These are phyloP conservation scores for Microctonus brassicae DNA, from an alignment of 2,888 invertebrate genomes.

Conservation along the genomic window DNA sequence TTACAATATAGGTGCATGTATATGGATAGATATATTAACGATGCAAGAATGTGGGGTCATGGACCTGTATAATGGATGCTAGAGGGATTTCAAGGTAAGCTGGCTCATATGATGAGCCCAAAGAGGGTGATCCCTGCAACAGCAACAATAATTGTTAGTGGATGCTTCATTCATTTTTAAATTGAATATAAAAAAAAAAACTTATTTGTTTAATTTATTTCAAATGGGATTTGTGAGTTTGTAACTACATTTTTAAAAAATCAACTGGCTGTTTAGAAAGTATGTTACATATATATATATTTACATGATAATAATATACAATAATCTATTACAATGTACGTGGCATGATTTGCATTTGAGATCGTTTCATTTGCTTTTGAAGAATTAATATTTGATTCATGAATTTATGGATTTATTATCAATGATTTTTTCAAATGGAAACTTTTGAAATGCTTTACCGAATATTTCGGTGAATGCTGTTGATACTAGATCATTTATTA, in stretches of 20 bases:
- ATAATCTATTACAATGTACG: not conserved
- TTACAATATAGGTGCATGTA: not conserved
- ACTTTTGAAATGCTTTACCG: conserved; percentile 80
- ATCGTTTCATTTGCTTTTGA: not conserved
- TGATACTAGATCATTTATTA: conserved; percentile 87
- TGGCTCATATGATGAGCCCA: conserved; percentile 41
- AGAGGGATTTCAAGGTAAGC: conserved; percentile 61
- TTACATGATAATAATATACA: not conserved
- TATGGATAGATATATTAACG: conserved; percentile 3
- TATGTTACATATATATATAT: not conserved
- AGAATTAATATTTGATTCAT: too few relatives aligned
- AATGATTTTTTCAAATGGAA: conserved; percentile 79
- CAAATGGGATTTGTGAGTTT: too few relatives aligned
- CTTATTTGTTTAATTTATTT: not conserved
- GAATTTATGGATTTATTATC: too few relatives aligned
- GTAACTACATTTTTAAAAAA: not conserved
- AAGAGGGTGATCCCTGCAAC: conserved; percentile 20
- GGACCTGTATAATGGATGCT: conserved; percentile 54
- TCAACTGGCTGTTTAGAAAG: not conserved
- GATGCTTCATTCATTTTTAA: not conserved
- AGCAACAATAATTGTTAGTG: conserved; percentile 11
- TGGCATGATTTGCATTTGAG: not conserved
- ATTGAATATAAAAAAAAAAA: not conserved
- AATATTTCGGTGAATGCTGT: conserved; percentile 88
- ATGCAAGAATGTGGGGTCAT: conserved; percentile 60